Conservation (phyloP, 2,113 vertebrate genomes). For the Arothron firmamentum region DNA sequence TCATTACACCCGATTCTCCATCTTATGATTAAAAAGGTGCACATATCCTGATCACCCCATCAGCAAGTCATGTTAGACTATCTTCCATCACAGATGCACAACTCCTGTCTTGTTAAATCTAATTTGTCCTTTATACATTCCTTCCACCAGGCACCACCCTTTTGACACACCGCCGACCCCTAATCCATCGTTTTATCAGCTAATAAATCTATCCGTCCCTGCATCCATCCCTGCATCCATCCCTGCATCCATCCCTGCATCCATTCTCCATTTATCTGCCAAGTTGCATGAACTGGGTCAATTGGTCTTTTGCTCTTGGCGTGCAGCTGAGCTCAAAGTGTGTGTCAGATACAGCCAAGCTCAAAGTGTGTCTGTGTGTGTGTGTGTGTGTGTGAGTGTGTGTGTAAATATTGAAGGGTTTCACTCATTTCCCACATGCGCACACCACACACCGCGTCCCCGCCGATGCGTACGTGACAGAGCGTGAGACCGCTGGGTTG, state of each 20-base stretch:
- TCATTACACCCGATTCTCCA: neutral
- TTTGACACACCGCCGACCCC: no score
- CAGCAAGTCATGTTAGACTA: no score
- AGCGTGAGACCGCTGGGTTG: conserved; percentile 22
- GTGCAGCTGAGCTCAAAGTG: conserved; percentile 13
- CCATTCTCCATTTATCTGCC: conserved; percentile 5
- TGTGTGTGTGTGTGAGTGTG: neutral
- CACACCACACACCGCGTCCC: conserved; percentile 7
- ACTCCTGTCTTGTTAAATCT: no score
- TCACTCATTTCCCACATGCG: neutral
- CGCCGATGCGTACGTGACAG: conserved; percentile 4
- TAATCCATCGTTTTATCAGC: no score
- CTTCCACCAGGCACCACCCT: no score
- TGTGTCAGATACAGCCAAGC: neutral
- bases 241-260: neutral
- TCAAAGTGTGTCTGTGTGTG: conserved; percentile 1
- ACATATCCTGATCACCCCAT: no score
- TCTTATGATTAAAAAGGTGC: neutral
- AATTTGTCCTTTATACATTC: no score
- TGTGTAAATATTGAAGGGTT: conserved; percentile 10
- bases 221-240: neutral
- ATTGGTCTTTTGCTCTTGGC: conserved; percentile 48
- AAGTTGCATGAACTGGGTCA: conserved; percentile 54
- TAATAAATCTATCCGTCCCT: neutral
- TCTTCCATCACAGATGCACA: no score